phyloP scores from a whole-genome alignment of 2,113 vertebrate species.

The Platycercus adscitus region DNA sequence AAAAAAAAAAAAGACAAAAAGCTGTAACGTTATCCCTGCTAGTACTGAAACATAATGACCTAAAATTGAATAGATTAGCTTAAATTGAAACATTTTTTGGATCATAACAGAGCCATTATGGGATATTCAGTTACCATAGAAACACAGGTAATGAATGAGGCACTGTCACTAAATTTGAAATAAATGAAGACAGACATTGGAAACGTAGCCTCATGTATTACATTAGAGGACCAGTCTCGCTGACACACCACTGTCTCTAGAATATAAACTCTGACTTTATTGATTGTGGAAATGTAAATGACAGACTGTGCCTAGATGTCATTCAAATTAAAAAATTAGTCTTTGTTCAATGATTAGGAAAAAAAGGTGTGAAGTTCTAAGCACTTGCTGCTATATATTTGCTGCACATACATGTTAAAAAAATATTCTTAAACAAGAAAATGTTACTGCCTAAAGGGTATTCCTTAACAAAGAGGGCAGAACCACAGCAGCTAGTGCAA shows the following conservation, averaged over 20 bases:
- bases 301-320: neutral
- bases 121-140: conserved; percentile 44
- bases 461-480: neutral
- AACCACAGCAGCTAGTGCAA: neutral
- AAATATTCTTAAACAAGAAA: neutral
- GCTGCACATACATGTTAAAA: neutral
- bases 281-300: neutral
- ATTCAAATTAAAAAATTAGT: neutral
- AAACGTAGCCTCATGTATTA: neutral
- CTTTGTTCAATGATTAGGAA: neutral
- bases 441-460: neutral
- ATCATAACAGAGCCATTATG: conserved; percentile 24
- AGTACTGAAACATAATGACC: neutral
- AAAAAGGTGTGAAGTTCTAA: neutral
- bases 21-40: neutral
- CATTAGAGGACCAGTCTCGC: neutral
- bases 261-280: neutral
- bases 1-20: neutral
- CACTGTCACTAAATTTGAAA: conserved; percentile 25
- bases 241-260: neutral
- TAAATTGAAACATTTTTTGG: conserved; percentile 57
- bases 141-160: conserved; percentile 28
- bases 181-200: neutral
- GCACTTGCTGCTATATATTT: neutral
- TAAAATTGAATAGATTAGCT: conserved; percentile 32